These are phyloP conservation scores for Leucophenga maculata DNA, from an alignment of 2,888 invertebrate genomes.

Conservation along the genomic window DNA sequence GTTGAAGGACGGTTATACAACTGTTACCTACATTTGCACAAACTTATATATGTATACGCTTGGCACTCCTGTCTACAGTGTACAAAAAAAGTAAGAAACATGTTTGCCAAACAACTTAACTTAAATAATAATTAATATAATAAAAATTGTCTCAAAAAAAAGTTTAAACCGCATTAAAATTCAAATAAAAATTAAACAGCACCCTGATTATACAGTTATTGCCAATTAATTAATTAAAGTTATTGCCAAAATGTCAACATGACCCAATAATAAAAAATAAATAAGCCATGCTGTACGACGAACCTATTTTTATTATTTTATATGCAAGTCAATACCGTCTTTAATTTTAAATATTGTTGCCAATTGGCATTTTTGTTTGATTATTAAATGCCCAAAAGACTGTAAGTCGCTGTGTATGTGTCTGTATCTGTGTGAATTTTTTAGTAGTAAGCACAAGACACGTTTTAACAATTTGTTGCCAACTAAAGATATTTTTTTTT, in stretches of 20 bases:
- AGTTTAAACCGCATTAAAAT: too few species aligned
- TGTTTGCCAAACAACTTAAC: not conserved
- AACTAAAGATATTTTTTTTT: slow-evolving; percentile 3
- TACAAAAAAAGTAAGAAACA: too few species aligned
- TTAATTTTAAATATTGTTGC: not conserved
- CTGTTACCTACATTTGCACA: too few species aligned
- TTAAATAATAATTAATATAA: too few species aligned
- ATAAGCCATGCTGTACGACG: not conserved
- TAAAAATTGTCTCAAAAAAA: too few species aligned
- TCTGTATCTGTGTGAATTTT: not conserved
- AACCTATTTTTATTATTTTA: not conserved
- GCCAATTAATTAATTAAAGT: slow-evolving; percentile 20
- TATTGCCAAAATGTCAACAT: not conserved
- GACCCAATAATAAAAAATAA: not conserved
- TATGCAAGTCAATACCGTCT: not conserved
- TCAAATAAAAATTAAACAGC: too few species aligned
- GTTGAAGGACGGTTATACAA: too few species aligned
- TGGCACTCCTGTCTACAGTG: too few species aligned
- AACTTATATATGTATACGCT: too few species aligned
- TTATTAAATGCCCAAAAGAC: not conserved
- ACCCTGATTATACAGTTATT: slow-evolving; percentile 3
- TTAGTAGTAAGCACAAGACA: slow-evolving; percentile 1
- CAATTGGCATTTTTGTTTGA: slow-evolving; percentile 2
- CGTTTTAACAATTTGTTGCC: slow-evolving; percentile 19
- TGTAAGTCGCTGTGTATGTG: not conserved